phyloP scores from a whole-genome alignment of 2,113 vertebrate genomes.

The Mola mola region DNA sequence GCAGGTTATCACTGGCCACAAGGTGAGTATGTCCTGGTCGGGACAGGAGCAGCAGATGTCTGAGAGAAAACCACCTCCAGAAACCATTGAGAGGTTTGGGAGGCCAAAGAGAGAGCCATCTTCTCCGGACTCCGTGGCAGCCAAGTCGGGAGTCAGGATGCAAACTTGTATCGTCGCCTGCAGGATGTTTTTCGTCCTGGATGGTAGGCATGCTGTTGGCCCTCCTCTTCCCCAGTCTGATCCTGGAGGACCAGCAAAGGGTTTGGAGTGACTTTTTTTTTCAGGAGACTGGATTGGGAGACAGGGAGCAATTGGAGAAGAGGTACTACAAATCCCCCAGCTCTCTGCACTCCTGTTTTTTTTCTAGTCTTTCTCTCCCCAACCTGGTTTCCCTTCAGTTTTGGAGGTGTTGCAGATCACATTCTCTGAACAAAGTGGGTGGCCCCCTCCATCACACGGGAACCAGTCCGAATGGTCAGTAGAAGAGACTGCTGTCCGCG shows the following conservation, averaged over 20 bases:
- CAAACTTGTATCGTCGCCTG: not conserved
- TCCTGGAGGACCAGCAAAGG: not conserved
- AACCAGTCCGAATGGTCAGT: too few species aligned
- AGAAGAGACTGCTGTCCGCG: too few species aligned
- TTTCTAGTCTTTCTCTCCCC: too few species aligned
- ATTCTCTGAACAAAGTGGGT: too few species aligned
- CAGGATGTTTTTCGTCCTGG: not conserved
- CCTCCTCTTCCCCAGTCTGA: not conserved
- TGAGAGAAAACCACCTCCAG: constrained; percentile 6
- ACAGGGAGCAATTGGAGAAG: too few species aligned
- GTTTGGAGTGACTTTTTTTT: too few species aligned
- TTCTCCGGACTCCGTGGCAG: not conserved
- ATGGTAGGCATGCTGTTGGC: not conserved
- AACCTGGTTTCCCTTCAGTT: too few species aligned
- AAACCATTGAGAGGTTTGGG: not conserved
- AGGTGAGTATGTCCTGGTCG: not conserved
- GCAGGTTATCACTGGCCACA: not conserved
- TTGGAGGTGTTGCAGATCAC: too few species aligned
- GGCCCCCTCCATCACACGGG: too few species aligned
- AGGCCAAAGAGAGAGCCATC: not conserved
- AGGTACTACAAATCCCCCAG: too few species aligned
- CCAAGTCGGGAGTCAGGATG: not conserved
- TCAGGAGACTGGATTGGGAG: too few species aligned
- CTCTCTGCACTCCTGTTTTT: too few species aligned
- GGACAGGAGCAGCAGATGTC: constrained; percentile 6